Conservation (phyloP, 2,888 invertebrate species). For the Cerceris rybyensis region DNA sequence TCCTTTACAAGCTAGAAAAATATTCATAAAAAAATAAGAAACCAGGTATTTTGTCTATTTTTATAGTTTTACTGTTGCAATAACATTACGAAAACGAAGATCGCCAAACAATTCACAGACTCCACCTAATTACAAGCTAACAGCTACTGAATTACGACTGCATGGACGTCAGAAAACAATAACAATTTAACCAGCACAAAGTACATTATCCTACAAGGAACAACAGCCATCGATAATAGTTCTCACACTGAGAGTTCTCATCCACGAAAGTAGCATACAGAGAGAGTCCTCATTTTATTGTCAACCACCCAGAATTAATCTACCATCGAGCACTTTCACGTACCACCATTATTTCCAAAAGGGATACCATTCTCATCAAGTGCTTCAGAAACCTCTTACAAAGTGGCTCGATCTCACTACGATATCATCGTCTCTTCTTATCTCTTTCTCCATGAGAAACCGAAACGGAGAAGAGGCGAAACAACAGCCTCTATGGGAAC, state of each 20-base stretch:
- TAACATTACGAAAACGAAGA: too few relatives aligned
- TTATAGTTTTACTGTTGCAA: too few relatives aligned
- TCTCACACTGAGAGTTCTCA: too few relatives aligned
- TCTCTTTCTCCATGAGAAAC: constrained; percentile 39
- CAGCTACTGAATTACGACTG: too few relatives aligned
- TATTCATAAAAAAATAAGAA: too few relatives aligned
- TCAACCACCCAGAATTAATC: constrained; percentile 1
- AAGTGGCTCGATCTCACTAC: constrained; percentile 39
- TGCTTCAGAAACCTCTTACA: constrained; percentile 41
- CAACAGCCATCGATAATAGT: too few relatives aligned
- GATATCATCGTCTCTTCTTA: constrained; percentile 51
- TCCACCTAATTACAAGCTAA: neutral
- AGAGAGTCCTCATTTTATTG: neutral
- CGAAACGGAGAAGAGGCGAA: constrained; percentile 17
- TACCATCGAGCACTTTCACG: constrained; percentile 3
- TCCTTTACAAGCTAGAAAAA: too few relatives aligned
- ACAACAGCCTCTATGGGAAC: constrained; percentile 44
- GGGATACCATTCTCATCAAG: constrained; percentile 49
- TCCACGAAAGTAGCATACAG: neutral
- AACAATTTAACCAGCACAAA: too few relatives aligned
- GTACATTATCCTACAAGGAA: too few relatives aligned
- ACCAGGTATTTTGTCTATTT: too few relatives aligned
- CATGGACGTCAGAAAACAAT: too few relatives aligned
- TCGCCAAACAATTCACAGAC: too few relatives aligned
- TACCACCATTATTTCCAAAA: constrained; percentile 30